Evolutionary conservation across 2,888 invertebrate species (phyloP).

Genomic region (Dioctria rufipes): DNA sequence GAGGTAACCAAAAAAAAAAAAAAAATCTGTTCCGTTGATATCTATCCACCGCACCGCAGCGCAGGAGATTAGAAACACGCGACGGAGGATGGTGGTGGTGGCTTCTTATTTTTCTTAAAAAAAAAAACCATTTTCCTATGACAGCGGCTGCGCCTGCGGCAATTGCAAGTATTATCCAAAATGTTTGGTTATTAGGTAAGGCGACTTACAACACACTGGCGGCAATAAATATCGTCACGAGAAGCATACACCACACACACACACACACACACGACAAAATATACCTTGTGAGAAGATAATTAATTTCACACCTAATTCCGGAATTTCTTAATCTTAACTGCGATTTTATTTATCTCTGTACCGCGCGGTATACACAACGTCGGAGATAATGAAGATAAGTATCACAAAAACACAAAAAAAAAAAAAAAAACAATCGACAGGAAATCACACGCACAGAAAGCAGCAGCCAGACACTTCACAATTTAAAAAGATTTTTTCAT

Average conservation of each 20-base stretch:
- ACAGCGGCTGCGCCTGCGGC: too few species aligned
- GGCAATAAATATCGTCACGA: not conserved
- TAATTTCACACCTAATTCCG: not conserved
- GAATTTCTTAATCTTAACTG: not conserved
- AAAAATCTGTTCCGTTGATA: not conserved
- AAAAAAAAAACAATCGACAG: not conserved
- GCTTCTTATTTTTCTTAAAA: too few species aligned
- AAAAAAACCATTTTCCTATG: too few species aligned
- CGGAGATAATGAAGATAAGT: not conserved
- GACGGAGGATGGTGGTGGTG: too few species aligned
- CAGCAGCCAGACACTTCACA: not conserved
- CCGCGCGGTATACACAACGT: not conserved
- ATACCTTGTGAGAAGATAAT: not conserved
- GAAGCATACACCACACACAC: not conserved
- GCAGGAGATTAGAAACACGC: too few species aligned
- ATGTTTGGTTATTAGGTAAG: too few species aligned
- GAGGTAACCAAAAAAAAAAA: not conserved
- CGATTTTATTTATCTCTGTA: constrained; percentile 4
- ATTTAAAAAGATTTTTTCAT: too few species aligned
- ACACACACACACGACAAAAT: too few species aligned
- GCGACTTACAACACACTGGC: too few species aligned
- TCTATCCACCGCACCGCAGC: not conserved
- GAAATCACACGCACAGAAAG: not conserved
- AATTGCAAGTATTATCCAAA: too few species aligned
- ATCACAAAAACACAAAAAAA: not conserved